Conservation (phyloP, 2,888 invertebrate species). For the Baronia brevicornis region DNA sequence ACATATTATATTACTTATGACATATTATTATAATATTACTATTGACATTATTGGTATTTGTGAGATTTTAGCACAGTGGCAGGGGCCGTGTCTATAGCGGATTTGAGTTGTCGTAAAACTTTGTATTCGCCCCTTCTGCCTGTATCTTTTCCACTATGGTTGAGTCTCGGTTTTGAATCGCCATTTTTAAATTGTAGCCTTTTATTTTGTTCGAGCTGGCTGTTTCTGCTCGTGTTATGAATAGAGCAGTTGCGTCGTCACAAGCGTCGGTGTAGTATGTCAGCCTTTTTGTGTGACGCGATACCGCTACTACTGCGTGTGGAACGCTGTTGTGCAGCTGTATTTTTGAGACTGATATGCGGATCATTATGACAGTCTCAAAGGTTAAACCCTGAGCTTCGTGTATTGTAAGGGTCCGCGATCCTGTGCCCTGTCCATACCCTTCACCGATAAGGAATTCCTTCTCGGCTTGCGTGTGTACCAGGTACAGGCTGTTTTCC, state of each 20-base stretch:
- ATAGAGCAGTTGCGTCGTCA: slow-evolving; percentile 6
- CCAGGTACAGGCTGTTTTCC: slow-evolving; percentile 9
- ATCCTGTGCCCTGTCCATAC: slow-evolving; percentile 11
- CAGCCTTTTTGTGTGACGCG: slow-evolving; percentile 12
- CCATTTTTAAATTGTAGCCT: neutral
- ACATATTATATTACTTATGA: too few relatives aligned
- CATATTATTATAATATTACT: too few relatives aligned
- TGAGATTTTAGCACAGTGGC: too few relatives aligned
- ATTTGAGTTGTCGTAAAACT: too few relatives aligned
- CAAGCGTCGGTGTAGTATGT: slow-evolving; percentile 13
- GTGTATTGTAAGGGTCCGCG: slow-evolving; percentile 13
- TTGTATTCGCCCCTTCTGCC: too few relatives aligned
- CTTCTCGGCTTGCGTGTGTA: slow-evolving; percentile 15
- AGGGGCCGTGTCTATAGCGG: too few relatives aligned
- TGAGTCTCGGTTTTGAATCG: neutral
- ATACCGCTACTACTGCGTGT: slow-evolving; percentile 15
- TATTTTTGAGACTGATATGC: slow-evolving; percentile 1
- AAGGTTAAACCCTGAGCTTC: slow-evolving; percentile 14
- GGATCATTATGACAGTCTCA: slow-evolving; percentile 5
- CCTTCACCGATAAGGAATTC: slow-evolving; percentile 2
- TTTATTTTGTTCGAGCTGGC: neutral
- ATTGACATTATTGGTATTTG: too few relatives aligned
- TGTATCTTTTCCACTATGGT: neutral
- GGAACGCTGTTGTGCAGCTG: slow-evolving; percentile 9
- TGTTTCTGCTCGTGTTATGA: neutral